phyloP scores from a whole-genome alignment of 2,888 invertebrate genomes.

The Pollenia amentaria region DNA sequence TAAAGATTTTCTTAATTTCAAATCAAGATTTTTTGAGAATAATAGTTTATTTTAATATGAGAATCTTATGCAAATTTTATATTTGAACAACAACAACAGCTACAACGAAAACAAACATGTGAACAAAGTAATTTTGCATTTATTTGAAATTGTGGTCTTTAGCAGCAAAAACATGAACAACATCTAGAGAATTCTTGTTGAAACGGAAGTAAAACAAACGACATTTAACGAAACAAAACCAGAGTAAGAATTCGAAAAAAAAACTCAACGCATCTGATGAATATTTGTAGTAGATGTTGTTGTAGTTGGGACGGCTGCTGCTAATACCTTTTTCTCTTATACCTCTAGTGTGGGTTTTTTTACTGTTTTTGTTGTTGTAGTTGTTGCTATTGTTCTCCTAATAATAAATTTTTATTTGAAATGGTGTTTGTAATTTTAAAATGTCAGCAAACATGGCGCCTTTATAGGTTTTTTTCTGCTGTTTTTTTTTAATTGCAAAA shows the following conservation, averaged over 20 bases:
- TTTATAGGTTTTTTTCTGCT: slow-evolving; percentile 36
- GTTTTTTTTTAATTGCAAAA: slow-evolving; percentile 31
- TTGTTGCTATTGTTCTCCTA: slow-evolving; percentile 59
- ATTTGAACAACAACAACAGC: not conserved
- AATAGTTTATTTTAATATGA: not conserved
- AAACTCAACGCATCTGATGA: slow-evolving; percentile 52
- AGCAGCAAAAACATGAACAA: slow-evolving; percentile 1
- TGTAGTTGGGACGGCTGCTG: slow-evolving; percentile 17
- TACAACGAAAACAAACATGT: not conserved
- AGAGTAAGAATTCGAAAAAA: slow-evolving; percentile 2
- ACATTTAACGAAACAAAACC: slow-evolving; percentile 64
- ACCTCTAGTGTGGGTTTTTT: slow-evolving; percentile 31
- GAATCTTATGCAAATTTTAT: slow-evolving; percentile 5
- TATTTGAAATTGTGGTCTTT: slow-evolving; percentile 1
- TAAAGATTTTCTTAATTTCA: not conserved
- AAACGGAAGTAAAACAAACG: slow-evolving; percentile 64
- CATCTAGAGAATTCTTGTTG: slow-evolving; percentile 5
- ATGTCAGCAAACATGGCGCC: slow-evolving; percentile 72
- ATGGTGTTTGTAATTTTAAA: slow-evolving; percentile 65
- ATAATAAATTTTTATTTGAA: slow-evolving; percentile 60
- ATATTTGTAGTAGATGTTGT: slow-evolving; percentile 5
- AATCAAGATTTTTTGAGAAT: slow-evolving; percentile 26
- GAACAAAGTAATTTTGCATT: slow-evolving; percentile 23
- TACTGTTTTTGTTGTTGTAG: slow-evolving; percentile 10
- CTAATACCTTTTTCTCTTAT: not conserved